Evolutionary conservation across 2,797 vertebrate genomes (phyloP).

Genomic region (Alosa sapidissima): DNA sequence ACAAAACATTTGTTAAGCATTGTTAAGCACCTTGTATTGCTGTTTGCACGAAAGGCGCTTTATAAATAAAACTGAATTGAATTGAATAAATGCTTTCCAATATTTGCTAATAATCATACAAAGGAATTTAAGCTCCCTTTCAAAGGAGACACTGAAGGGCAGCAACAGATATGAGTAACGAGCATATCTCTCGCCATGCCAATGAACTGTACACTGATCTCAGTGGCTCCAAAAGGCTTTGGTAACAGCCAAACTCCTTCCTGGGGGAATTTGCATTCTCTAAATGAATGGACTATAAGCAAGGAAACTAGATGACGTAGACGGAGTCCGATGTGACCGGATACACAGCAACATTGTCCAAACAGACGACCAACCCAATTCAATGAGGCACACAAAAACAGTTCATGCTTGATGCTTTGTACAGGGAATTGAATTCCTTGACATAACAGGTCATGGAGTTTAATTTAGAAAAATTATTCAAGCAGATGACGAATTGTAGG

Average conservation of each 20-base stretch:
- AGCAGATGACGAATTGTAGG: neutral
- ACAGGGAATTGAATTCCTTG: neutral
- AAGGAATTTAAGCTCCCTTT: neutral
- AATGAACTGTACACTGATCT: neutral
- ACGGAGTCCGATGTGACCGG: neutral
- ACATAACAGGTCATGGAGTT: neutral
- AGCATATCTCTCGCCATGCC: neutral
- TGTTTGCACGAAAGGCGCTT: too few species aligned
- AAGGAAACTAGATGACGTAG: neutral
- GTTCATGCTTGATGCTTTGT: neutral
- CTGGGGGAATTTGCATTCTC: neutral
- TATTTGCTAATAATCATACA: neutral
- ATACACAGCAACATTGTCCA: neutral
- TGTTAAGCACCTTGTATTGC: too few species aligned
- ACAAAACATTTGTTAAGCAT: too few species aligned
- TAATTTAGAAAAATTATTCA: neutral
- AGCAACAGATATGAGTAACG: neutral
- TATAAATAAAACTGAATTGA: too few species aligned
- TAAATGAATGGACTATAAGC: neutral
- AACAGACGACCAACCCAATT: neutral
- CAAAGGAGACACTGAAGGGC: neutral
- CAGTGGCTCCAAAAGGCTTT: neutral
- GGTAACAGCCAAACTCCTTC: neutral
- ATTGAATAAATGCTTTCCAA: neutral
- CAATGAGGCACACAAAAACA: neutral